Evolutionary conservation across 1,140 invertebrate species (phyloP), one percentile per base, ranked within the genome.

Genomic region (Leptonema lineaticorne): DNA sequence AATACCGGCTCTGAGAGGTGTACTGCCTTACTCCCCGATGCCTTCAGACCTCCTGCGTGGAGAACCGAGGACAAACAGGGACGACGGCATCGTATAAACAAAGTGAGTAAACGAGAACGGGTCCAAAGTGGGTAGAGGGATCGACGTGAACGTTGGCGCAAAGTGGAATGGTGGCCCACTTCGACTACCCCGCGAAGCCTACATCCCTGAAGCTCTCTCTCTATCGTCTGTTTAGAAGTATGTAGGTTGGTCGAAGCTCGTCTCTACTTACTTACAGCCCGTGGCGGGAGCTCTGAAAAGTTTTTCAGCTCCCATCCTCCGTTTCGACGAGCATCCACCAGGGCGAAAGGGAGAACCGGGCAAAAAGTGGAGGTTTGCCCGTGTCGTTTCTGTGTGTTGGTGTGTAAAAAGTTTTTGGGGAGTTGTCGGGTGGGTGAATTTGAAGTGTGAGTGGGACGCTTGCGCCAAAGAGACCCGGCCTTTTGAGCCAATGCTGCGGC

Each of bases 311-410:
- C 37, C 50, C 50, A 41, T 16, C 68, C 68, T 3, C n/a, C 33
- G 28, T 11, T 16, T 16, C 67, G 37, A 11, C 5, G 14, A 14
- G 56, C 1, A 7, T 58, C 56, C 28, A 30, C 26, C 66, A 59
- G 57, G 37, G 37, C 37, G 11, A 2, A 3, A n/a, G 29, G 29
- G 29, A 7, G 22, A 7, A 41, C 67, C 41, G 46, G 63, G 70
- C 70, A 72, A 72, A 72, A 72, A 72, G 70, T 63, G 67, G 64
- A 72, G 67, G 70, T 46, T 64, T 65, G 48, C 63, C 16, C 46
- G 28, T n/a, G n/a, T 11, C 63, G 63, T 53, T 60, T 62, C 29
- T 45, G 18, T 58, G 69, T 70, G 69, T 64, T 50, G 62, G 62
- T 70, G 48, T 48, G 65, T 67, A 63, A 68, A 70, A 70, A 70